Base-by-base conservation (phyloP, 2,797 vertebrate genomes). In the Tympanoctomys barrerae region DNA sequence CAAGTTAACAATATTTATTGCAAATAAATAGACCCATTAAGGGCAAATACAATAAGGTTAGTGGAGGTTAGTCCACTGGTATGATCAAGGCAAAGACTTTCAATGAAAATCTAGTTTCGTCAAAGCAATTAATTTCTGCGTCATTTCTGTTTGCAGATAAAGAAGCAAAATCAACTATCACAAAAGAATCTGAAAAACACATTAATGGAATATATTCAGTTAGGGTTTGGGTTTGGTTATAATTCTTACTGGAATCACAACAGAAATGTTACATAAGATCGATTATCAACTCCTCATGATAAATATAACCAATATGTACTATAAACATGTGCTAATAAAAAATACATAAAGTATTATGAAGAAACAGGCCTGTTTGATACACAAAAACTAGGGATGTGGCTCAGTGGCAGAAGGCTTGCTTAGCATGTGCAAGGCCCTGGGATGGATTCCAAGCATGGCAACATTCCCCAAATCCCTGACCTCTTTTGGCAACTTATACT, bases 141-240 rank as follows among this genome's bases (percentile, higher is more conserved):
- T 97, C 95, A 96, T n/a, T 93, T 92, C 79, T 88, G 91, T 87
- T 46, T 64, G 33, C 78, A 96, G 93, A 97, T 82, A 89, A 95
- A 62, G 82, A 54, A 87, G 90, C 73, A 87, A 87, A 92, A 54
- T 86, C 89, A 96, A 97, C 28, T 39, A 64, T 61, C 7, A 21
- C 21, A 82, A 64, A 82, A 89, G 70, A 89, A 83, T 24, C n/a
- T 71, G 84, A 90, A 82, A 95, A 83, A 33, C 64, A 87, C 42
- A 82, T 46, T 21, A 54, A 28, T 57, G 57, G 31, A 62, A 93
- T 93, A 85, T 85, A 88, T 49, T 78, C 68, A 66, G 22, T 5
- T 70, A 66, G 52, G 52, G 21, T 36, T 89, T 89, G 46, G 54
- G 31, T 28, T 59, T 86, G 42, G 22, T 42, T 82, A 77, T 54